Evolutionary conservation across 2,888 invertebrate species (phyloP), one percentile per base, ranked within the genome.

Genomic region (Pelosia muscerda): DNA sequence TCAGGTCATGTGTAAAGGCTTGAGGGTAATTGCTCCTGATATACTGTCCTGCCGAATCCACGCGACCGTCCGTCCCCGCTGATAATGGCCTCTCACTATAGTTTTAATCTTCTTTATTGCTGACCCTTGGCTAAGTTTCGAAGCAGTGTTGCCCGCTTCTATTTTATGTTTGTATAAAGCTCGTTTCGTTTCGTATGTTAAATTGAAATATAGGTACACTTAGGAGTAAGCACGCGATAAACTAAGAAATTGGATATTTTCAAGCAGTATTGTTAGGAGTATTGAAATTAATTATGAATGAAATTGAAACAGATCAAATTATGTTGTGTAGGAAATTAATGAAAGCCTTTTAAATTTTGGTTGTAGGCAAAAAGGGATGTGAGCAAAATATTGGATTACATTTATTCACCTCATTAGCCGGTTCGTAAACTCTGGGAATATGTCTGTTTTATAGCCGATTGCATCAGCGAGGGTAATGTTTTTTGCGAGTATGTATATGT

Each of bases 41-140:
- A 90, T 92, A 92, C 85, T 88, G 87, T 81, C 79, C 85, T 83
- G 83, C 84, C 83, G 85, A 83, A 85, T 81, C 84, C 86, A 79
- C 75, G 79, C 83, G 82, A 81, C 77, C 83, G 77, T 74, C 77
- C 81, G 78, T 75, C 77, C 78, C 76, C 82, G 72, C 81, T 85
- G 85, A 88, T 90, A 91, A 92, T 90, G 87, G 87, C 85, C 75
- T 71, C 83, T 76, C 86, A 84, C 86, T 86, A 88, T 91, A 92
- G 92, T 93, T 93, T 92, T 92, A 93, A 93, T 92, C 92, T 92
- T 90, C 90, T 92, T 92, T 92, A 92, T 91, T 85, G 89, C 88
- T 86, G 88, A 89, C 92, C 92, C 89, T 91, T 79, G 73, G 63
- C 86, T 83, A 81, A 85, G 82, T 84, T 87, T 84, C 79, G 76